Base-by-base conservation (phyloP, 2,888 invertebrate genomes). In the Protonemura montana region DNA sequence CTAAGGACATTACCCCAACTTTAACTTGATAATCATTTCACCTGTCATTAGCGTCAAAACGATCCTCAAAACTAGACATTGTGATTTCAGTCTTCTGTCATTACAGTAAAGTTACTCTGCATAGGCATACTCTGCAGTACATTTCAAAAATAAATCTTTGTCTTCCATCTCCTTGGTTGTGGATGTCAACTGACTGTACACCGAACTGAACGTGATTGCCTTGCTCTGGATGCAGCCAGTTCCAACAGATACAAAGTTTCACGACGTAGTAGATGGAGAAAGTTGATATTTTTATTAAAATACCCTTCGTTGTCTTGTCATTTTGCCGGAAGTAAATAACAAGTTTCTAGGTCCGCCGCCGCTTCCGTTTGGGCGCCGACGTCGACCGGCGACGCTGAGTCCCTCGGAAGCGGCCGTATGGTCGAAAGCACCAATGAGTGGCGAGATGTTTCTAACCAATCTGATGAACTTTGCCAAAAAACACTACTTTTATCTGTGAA, bases 211-310 rank as follows among this genome's bases (percentile, higher is more conserved):
- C 3, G 35, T 35, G 35, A 35, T 35, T 35, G 35, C 59, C 13
- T 3, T 59, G 21, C 13, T 41, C 41, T 41, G 41, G 41, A 41
- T 41, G 59, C 59, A 59, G 59, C 1, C 35, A 21, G 59, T 59
- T 7, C 59, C 59, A 59, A 21, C 59, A 59, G 59, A 59, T 10
- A 21, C 13, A 7, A 59, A 59, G 59, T 59, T 59, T 59, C 21
- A 7, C 59, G 16, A 3, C 21, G 35, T 10, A 35, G 35, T n/a
- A n/a, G 59, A 59, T 78, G n/a, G 10, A 26, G 28, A 26, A 78
- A 78, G 78, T 78, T 78, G n/a, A 26, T 78, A 78, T 78, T 78
- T 78, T 78, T 78, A 78, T 78, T 78, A 78, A 28, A 76, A 28
- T 7, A 78, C 27, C 2, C 26, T 10, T 78, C 78, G 78, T 26